Base-by-base conservation (phyloP, 2,888 invertebrate species). In the Amphipyra tragopoginis region DNA sequence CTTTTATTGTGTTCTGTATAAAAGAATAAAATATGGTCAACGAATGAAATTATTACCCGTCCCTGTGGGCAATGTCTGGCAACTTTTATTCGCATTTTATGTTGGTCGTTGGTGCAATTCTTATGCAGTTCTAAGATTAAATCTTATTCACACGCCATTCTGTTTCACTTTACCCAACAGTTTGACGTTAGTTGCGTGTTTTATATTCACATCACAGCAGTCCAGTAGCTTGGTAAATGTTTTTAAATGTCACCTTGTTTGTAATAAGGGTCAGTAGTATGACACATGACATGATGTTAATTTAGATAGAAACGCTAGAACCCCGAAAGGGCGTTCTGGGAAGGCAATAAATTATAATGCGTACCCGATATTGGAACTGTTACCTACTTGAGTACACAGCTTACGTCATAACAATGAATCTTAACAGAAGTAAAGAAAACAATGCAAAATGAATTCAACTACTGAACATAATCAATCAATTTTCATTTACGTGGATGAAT, bases 81-180 rank as follows among this genome's bases (percentile, higher is more conserved):
- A 59, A 71, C 69, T 81, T 81, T 75, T 66, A 74, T 79, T 73
- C 65, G 33, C 56, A 51, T 77, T 81, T 78, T 75, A 79, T 77
- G 63, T 73, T 64, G 64, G 63, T 67, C 66, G 61, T 55, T 64
- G 65, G n/a, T 81, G 75, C 77, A 82, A 76, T 77, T 80, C 59
- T 65, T 68, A 71, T 81, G 75, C 76, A 82, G 77, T 76, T 73
- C 54, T 66, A 63, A 68, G 65, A 79, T 77, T 76, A 77, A 77
- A 72, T 82, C 79, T 65, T 50, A 59, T 65, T 62, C 54, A 53
- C 50, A 43, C 53, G 40, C 60, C 60, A 68, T 76, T 75, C 65
- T 64, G 52, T 68, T 65, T 47, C 51, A 57, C 29, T 47, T 58
- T 51, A 10, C 14, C 5, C 7, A 29, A 10, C 14, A 8, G 36